Evolutionary conservation across 2,113 vertebrate genomes (phyloP).

Genomic region (Lipophrys pholis): DNA sequence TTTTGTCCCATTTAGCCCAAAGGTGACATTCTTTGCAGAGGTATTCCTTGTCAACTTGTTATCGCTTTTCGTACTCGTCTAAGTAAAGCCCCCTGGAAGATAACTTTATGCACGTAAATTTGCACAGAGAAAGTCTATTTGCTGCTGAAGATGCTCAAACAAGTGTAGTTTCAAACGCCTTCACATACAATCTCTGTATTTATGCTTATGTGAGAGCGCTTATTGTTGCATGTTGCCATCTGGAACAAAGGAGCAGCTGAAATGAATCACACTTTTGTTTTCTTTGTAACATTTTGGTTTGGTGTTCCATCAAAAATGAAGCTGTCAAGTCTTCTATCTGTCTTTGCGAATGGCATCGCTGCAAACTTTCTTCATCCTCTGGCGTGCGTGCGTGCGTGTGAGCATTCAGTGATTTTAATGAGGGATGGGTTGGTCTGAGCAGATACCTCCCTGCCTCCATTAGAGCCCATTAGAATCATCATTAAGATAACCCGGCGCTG

Average conservation of each 20-base stretch:
- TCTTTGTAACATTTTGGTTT: slow-evolving; percentile 4
- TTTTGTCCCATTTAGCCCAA: slow-evolving; percentile 37
- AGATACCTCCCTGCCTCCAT: slow-evolving; percentile 74
- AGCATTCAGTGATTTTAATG: slow-evolving; percentile 76
- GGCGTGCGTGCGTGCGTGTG: slow-evolving; percentile 27
- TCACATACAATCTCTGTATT: slow-evolving; percentile 2
- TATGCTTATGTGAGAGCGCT: neutral
- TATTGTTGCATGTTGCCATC: neutral
- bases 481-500: slow-evolving; percentile 78
- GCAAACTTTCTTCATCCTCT: neutral
- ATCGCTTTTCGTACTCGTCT: neutral
- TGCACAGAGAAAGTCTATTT: neutral
- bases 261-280: neutral
- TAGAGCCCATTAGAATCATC: slow-evolving; percentile 86
- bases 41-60: slow-evolving; percentile 30
- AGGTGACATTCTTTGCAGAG: slow-evolving; percentile 45
- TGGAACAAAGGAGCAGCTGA: neutral
- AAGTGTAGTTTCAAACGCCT: neutral
- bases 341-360: neutral
- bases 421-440: slow-evolving; percentile 63
- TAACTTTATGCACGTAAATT: neutral
- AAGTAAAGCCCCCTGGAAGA: neutral
- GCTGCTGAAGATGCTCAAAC: slow-evolving; percentile 1
- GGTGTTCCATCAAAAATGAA: slow-evolving; percentile 17
- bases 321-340: slow-evolving; percentile 10